A percentile compares a stretch with the other conserved stretches of the same genome.
Conservation (phyloP, 2,797 vertebrate species). For the Ctenopoma multispine region DNA sequence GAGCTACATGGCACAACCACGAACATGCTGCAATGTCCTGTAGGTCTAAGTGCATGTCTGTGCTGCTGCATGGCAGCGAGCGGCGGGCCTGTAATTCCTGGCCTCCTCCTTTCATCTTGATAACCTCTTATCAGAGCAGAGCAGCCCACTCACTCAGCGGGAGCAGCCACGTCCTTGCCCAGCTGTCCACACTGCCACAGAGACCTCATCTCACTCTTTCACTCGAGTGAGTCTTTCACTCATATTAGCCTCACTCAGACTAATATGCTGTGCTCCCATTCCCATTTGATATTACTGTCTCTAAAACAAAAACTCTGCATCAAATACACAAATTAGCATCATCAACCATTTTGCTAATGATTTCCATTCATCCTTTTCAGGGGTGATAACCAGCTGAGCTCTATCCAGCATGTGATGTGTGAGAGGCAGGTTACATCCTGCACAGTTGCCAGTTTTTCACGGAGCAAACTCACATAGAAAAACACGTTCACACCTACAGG, state of each 20-base stretch:
- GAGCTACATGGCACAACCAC: slow-evolving; percentile 28
- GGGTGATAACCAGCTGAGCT: neutral
- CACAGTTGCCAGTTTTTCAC: neutral
- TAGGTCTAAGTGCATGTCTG: slow-evolving; percentile 41
- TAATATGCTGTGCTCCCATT: neutral
- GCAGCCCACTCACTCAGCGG: slow-evolving; percentile 69
- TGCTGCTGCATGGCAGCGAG: slow-evolving; percentile 46
- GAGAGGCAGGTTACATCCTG: neutral
- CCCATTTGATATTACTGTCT: neutral
- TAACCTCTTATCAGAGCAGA: slow-evolving; percentile 83
- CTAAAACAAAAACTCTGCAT: neutral
- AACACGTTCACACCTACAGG: neutral
- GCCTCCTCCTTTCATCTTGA: slow-evolving; percentile 83
- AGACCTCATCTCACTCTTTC: slow-evolving; percentile 31
- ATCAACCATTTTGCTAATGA: neutral
- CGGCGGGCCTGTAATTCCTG: slow-evolving; percentile 67
- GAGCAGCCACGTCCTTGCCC: slow-evolving; percentile 80
- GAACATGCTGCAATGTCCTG: slow-evolving; percentile 57
- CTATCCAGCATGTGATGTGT: slow-evolving; percentile 9
- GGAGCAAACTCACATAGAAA: neutral
- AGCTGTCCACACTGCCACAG: slow-evolving; percentile 55
- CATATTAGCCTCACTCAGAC: slow-evolving; percentile 23
- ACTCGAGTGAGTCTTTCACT: slow-evolving; percentile 1
- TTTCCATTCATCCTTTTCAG: neutral
- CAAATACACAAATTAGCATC: neutral